Evolutionary conservation across 2,888 invertebrate genomes (phyloP).

Genomic region (Pollenia griseotomentosa): DNA sequence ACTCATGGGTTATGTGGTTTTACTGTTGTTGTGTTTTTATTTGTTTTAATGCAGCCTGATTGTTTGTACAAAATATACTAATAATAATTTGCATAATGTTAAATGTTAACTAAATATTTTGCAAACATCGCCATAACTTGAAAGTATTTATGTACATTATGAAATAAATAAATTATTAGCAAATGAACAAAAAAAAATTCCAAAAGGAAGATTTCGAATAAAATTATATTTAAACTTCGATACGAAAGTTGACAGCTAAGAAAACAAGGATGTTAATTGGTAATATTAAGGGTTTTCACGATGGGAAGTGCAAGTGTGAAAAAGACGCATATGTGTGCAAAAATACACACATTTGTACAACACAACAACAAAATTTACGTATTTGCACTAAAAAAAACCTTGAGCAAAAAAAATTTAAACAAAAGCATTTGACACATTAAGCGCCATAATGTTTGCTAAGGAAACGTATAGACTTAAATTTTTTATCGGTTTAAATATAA

Average conservation of each 20-base stretch:
- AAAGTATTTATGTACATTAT: constrained; percentile 66
- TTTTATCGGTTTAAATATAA: too few species aligned
- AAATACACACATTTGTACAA: too few species aligned
- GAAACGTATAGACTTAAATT: too few species aligned
- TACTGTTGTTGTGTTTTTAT: constrained; percentile 1
- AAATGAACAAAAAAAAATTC: background rate
- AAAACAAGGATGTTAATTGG: background rate
- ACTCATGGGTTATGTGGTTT: constrained; percentile 17
- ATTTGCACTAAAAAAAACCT: too few species aligned
- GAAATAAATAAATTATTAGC: constrained; percentile 37
- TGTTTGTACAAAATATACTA: constrained; percentile 67
- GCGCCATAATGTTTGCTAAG: too few species aligned
- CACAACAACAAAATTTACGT: too few species aligned
- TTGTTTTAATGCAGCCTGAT: constrained; percentile 53
- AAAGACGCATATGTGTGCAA: too few species aligned
- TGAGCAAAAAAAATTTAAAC: too few species aligned
- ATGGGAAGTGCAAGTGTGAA: too few species aligned
- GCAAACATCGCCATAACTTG: constrained; percentile 52
- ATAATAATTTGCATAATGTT: constrained; percentile 73
- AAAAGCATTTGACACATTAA: too few species aligned
- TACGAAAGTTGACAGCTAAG: background rate
- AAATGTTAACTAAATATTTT: constrained; percentile 69
- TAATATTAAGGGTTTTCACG: too few species aligned
- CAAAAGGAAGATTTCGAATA: background rate
- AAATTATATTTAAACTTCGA: background rate